Percentiles rank a stretch among this genome's conserved stretches.
Evolutionary conservation across 2,113 vertebrate species (phyloP).

Genomic region (Ivindomyrus marchei): DNA sequence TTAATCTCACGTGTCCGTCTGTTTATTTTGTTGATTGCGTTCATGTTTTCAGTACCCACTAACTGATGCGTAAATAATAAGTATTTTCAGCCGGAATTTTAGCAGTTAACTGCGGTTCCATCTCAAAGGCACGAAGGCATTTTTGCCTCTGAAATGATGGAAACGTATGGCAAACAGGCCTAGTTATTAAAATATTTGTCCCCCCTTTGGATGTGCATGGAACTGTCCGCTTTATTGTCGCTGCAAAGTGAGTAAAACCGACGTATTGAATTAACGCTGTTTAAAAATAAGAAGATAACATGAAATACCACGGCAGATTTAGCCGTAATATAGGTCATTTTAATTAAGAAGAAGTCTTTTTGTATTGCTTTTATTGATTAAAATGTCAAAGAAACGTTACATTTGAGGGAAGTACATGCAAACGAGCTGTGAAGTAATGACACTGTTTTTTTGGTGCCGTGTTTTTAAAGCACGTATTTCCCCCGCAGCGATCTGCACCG

Average conservation of each 20-base stretch:
- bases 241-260: not conserved
- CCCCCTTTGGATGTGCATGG: not conserved
- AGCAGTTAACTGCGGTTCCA: not conserved
- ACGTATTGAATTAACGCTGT: not conserved
- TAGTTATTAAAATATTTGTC: not conserved
- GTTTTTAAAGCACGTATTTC: not conserved
- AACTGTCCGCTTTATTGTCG: not conserved
- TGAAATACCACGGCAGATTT: not conserved
- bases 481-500: not conserved
- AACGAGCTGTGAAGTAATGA: not conserved
- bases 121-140: not conserved
- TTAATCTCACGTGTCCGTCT: not conserved
- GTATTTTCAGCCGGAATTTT: not conserved
- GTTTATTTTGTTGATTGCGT: not conserved
- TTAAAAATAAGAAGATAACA: not conserved
- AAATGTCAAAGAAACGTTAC: not conserved
- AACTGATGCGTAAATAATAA: not conserved
- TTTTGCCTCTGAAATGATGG: not conserved
- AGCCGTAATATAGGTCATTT: not conserved
- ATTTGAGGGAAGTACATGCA: not conserved
- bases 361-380: not conserved
- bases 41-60: not conserved
- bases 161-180: not conserved
- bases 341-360: not conserved
- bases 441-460: not conserved